These are phyloP conservation scores for Anser cygnoides DNA, from an alignment of 2,113 vertebrate genomes.

Conservation along the genomic window DNA sequence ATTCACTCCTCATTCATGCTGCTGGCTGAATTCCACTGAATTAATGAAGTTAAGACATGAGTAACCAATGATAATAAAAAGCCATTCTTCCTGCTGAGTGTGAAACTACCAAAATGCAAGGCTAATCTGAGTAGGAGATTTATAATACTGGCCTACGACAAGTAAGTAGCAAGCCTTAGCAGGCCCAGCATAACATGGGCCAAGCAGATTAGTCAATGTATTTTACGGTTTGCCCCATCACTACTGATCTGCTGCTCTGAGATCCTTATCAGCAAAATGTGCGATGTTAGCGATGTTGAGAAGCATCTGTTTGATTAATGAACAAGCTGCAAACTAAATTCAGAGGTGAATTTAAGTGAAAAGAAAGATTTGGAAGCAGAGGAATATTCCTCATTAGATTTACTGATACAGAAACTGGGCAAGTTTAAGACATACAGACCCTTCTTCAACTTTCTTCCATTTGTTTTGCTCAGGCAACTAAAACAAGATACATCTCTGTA, in stretches of 20 bases:
- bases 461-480: neutral
- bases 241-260: neutral
- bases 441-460: neutral
- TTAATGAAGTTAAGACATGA: constrained; percentile 18
- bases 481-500: neutral
- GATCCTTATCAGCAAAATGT: neutral
- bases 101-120: neutral
- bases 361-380: neutral
- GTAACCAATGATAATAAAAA: neutral
- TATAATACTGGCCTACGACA: neutral
- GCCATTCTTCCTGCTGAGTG: neutral
- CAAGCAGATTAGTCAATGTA: neutral
- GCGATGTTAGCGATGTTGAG: neutral
- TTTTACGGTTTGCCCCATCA: neutral
- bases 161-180: neutral
- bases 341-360: neutral
- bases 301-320: neutral
- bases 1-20: neutral
- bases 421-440: neutral
- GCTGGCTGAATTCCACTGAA: neutral
- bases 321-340: constrained; percentile 1
- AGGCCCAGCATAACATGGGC: neutral
- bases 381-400: neutral
- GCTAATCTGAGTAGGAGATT: neutral
- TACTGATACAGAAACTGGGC: neutral